Evolutionary conservation across 2,797 vertebrate species (phyloP).

Genomic region (Poeciliopsis paucimaculata): DNA sequence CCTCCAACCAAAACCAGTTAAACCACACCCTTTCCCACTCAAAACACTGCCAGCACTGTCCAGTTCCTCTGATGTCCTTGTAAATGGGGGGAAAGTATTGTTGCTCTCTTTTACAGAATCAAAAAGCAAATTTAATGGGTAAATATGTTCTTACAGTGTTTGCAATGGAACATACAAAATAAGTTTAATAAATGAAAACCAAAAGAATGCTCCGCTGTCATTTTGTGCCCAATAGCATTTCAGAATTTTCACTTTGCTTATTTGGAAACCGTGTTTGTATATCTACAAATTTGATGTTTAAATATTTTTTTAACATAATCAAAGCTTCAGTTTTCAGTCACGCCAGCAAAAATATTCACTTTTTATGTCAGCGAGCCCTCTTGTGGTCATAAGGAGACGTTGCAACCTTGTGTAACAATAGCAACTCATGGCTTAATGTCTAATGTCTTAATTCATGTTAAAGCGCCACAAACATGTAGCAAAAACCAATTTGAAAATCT

Average conservation of each 20-base stretch:
- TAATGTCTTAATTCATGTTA: background rate
- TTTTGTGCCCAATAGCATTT: background rate
- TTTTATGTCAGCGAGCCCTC: conserved; percentile 63
- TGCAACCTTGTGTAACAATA: conserved; percentile 27
- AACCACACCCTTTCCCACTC: conserved; percentile 54
- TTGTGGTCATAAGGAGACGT: conserved; percentile 59
- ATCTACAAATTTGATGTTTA: background rate
- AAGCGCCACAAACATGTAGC: background rate
- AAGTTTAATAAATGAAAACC: background rate
- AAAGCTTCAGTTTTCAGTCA: background rate
- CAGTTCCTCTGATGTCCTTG: conserved; percentile 27
- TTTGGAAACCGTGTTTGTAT: background rate
- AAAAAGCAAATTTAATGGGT: background rate
- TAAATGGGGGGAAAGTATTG: background rate
- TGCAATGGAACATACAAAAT: background rate
- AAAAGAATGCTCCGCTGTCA: background rate
- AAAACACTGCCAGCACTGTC: conserved; percentile 39
- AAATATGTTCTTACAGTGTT: background rate
- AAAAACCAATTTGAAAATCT: background rate
- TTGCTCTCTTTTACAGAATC: conserved; percentile 12
- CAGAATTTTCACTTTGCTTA: background rate
- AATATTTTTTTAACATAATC: background rate
- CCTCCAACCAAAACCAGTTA: conserved; percentile 56
- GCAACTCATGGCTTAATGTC: background rate
- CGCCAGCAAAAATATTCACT: conserved; percentile 5